Percentiles rank a stretch among this genome's conserved stretches.
These are phyloP conservation scores for Elegia similella DNA, from an alignment of 2,888 invertebrate genomes.

Conservation along the genomic window DNA sequence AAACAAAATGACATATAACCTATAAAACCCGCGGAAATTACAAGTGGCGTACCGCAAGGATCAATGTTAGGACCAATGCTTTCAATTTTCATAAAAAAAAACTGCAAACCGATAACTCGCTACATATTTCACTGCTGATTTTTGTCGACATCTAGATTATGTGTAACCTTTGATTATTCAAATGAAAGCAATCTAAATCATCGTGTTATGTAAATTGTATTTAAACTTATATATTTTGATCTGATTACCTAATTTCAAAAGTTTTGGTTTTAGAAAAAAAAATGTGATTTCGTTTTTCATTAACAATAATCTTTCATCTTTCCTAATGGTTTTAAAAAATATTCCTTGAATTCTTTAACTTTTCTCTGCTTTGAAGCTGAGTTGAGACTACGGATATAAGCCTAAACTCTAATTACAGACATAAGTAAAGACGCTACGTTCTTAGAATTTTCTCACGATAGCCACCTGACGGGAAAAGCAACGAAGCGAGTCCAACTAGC, in stretches of 20 bases:
- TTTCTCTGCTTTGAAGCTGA: no score
- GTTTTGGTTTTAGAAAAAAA: no score
- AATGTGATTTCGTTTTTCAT: no score
- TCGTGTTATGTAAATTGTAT: background rate
- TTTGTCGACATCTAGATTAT: background rate
- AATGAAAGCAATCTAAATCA: background rate
- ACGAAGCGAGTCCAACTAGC: conserved; percentile 29
- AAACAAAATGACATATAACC: no score
- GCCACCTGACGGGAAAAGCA: conserved; percentile 29
- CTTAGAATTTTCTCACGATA: conserved; percentile 21
- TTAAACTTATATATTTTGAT: background rate
- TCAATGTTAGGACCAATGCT: no score
- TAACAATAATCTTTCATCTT: no score
- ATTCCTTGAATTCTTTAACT: no score
- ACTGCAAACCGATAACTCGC: background rate
- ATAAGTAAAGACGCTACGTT: background rate
- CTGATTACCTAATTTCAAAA: background rate
- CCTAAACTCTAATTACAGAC: background rate
- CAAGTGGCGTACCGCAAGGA: no score
- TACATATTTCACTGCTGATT: background rate
- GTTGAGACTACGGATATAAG: no score
- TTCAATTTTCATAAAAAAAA: no score
- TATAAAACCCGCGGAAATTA: no score
- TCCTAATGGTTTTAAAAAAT: no score
- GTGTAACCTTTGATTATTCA: background rate